Percentiles rank a stretch among this genome's conserved stretches.
Conservation (phyloP, 2,797 vertebrate genomes). For the Pseudotriccus pelzelni region DNA sequence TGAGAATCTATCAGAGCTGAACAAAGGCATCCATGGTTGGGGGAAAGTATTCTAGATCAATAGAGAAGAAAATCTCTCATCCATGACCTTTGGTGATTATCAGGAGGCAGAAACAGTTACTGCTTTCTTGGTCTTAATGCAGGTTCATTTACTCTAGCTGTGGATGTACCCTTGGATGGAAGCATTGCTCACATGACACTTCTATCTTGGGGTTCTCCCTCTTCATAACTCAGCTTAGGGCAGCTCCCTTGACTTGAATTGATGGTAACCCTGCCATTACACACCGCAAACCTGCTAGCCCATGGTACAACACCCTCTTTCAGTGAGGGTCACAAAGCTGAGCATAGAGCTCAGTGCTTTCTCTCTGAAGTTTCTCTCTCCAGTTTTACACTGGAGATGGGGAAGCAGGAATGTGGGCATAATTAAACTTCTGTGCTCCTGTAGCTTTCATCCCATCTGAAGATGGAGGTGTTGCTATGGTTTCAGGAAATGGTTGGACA, state of each 20-base stretch:
- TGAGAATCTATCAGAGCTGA: neutral
- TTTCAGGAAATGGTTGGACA: neutral
- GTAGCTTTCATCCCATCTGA: neutral
- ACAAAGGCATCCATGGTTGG: neutral
- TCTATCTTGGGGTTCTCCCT: neutral
- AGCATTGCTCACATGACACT: neutral
- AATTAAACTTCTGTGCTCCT: neutral
- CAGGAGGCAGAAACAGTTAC: neutral
- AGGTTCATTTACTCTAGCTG: neutral
- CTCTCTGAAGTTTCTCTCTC: neutral
- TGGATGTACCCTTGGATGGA: neutral
- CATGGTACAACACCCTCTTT: neutral
- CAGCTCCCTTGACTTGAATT: neutral
- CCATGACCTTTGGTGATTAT: neutral
- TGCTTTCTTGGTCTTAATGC: neutral
- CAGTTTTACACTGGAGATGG: neutral
- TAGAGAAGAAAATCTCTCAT: neutral
- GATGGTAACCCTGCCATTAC: neutral
- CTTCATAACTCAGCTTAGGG: neutral
- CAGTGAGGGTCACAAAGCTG: neutral
- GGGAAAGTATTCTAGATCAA: neutral
- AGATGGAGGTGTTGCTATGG: neutral
- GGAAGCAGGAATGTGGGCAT: rapidly evolving
- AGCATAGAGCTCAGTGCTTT: neutral
- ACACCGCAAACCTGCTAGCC: neutral